Percentiles rank a stretch among this genome's conserved stretches.
phyloP scores from a whole-genome alignment of 2,797 vertebrate genomes.

The Myotis planiceps region DNA sequence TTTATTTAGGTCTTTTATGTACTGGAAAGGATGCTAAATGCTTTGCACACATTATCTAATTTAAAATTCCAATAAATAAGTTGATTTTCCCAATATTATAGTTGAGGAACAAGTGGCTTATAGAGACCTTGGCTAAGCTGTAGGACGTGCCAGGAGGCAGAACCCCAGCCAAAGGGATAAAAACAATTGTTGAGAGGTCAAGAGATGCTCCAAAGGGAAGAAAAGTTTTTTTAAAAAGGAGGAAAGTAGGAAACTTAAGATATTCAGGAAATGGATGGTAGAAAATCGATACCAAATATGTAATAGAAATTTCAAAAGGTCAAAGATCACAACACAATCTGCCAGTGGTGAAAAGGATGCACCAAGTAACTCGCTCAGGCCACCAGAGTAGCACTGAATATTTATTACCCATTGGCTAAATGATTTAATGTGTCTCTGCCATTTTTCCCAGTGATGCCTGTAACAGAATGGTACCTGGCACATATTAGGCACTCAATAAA shows the following conservation, averaged over 20 bases:
- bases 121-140: not conserved
- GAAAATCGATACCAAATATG: not conserved
- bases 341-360: not conserved
- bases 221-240: not conserved
- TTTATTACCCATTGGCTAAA: not conserved
- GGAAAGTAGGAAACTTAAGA: not conserved
- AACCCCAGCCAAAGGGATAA: not conserved
- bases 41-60: not conserved
- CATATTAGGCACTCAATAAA: not conserved
- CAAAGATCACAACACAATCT: not conserved
- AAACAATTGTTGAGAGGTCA: not conserved
- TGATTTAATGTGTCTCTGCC: not conserved
- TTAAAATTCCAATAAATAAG: not conserved
- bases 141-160: not conserved
- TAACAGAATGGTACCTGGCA: not conserved
- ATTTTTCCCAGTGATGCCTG: not conserved
- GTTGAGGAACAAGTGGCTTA: not conserved
- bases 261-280: not conserved
- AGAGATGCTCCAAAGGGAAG: not conserved
- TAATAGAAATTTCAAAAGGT: not conserved
- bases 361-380: not conserved
- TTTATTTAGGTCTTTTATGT: not conserved
- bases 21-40: not conserved
- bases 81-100: not conserved
- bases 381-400: not conserved